A percentile compares a stretch with the other conserved stretches of the same genome.
Evolutionary conservation across 2,888 invertebrate species (phyloP).

Genomic region (Sinohyriopsis cumingii): DNA sequence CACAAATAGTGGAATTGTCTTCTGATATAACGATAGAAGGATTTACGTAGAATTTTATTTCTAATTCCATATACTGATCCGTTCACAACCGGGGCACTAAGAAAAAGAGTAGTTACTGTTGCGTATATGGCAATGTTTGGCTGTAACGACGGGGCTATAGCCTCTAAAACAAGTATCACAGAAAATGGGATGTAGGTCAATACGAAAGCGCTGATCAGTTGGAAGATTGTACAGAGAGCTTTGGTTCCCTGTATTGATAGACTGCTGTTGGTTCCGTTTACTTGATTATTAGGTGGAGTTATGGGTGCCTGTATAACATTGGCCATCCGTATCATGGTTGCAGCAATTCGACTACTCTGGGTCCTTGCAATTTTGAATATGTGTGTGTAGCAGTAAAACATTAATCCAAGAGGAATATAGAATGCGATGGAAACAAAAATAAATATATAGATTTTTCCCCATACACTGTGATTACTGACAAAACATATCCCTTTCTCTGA

Average conservation of each 20-base stretch:
- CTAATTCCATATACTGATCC: slow-evolving; percentile 62
- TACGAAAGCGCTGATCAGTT: slow-evolving; percentile 60
- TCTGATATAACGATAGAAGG: slow-evolving; percentile 55
- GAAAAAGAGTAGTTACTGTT: slow-evolving; percentile 55
- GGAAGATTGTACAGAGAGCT: slow-evolving; percentile 64
- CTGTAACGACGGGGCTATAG: slow-evolving; percentile 28
- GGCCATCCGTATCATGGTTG: slow-evolving; percentile 66
- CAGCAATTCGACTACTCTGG: slow-evolving; percentile 64
- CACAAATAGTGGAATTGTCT: slow-evolving; percentile 52
- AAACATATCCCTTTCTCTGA: slow-evolving; percentile 56
- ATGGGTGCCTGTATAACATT: slow-evolving; percentile 64
- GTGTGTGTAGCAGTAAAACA: slow-evolving; percentile 63
- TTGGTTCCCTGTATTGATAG: slow-evolving; percentile 57
- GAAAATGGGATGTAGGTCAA: slow-evolving; percentile 61
- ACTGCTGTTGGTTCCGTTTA: background rate
- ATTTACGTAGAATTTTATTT: slow-evolving; percentile 59
- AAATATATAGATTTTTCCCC: slow-evolving; percentile 50
- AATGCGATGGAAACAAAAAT: slow-evolving; percentile 46
- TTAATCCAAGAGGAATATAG: slow-evolving; percentile 54
- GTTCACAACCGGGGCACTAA: slow-evolving; percentile 59
- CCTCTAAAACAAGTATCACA: slow-evolving; percentile 47
- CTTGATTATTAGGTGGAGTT: slow-evolving; percentile 33
- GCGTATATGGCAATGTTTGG: slow-evolving; percentile 44
- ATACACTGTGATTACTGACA: slow-evolving; percentile 39
- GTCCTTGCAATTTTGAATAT: slow-evolving; percentile 63